Conservation (phyloP, 1,140 invertebrate species). For the Psilanteris sp. region DNA sequence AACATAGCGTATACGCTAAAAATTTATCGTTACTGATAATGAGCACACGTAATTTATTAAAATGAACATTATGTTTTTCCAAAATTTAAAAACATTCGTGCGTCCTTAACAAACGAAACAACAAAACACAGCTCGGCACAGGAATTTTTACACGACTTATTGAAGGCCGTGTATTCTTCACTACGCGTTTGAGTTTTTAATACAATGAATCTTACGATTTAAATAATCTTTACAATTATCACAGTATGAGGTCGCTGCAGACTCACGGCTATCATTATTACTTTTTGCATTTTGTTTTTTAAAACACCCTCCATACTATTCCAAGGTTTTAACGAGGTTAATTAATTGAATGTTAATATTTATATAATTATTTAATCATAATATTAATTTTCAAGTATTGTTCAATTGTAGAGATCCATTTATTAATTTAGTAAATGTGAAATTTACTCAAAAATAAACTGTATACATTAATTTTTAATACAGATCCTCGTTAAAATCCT, state of each 20-base stretch:
- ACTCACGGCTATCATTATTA: constrained; percentile 63
- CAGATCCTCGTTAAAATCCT: constrained; percentile 15
- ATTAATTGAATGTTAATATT: not conserved
- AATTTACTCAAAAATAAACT: too few relatives aligned
- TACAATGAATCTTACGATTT: constrained; percentile 75
- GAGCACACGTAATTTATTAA: constrained; percentile 26
- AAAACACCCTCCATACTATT: constrained; percentile 47
- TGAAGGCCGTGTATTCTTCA: constrained; percentile 37
- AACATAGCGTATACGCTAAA: not conserved
- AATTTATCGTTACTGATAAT: constrained; percentile 28
- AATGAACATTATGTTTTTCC: constrained; percentile 12
- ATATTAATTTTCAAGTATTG: too few relatives aligned
- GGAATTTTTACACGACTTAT: constrained; percentile 38
- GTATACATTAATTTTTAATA: too few relatives aligned
- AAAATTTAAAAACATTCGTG: constrained; percentile 43
- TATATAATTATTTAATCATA: too few relatives aligned
- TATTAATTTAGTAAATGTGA: too few relatives aligned
- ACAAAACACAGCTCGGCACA: constrained; percentile 59
- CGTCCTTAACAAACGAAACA: constrained; percentile 61
- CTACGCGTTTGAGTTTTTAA: constrained; percentile 65
- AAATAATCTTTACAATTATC: constrained; percentile 80
- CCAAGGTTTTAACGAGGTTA: constrained; percentile 34
- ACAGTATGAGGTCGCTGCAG: constrained; percentile 80
- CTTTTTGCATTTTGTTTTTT: constrained; percentile 30
- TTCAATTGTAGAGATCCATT: too few relatives aligned